Conservation (phyloP, 1,140 invertebrate genomes). For the Pararge aegeria region DNA sequence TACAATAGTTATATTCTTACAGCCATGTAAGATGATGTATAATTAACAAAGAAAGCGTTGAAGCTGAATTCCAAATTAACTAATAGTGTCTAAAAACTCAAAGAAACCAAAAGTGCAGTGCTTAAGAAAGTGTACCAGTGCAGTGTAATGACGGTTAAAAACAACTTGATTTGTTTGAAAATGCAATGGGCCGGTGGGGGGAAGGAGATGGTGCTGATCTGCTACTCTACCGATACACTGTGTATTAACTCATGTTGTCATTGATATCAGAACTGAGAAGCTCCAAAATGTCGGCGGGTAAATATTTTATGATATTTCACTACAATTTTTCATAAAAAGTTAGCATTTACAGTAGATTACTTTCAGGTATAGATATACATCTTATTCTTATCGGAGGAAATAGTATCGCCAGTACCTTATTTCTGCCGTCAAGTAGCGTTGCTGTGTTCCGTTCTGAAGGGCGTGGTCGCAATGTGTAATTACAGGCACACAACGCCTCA, state of each 20-base stretch:
- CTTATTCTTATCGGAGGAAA: too few relatives aligned
- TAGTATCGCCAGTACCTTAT: too few relatives aligned
- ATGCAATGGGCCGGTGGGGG: slow-evolving; percentile 65
- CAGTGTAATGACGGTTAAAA: slow-evolving; percentile 53
- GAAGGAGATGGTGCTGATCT: slow-evolving; percentile 30
- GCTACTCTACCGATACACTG: slow-evolving; percentile 35
- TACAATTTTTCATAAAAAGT: too few relatives aligned
- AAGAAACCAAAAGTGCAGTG: not conserved
- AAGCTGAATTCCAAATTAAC: not conserved
- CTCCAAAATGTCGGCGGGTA: slow-evolving; percentile 69
- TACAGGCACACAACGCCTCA: too few relatives aligned
- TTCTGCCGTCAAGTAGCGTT: too few relatives aligned
- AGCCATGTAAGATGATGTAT: too few relatives aligned
- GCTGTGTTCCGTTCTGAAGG: too few relatives aligned
- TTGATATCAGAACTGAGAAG: slow-evolving; percentile 31
- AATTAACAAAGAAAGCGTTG: not conserved
- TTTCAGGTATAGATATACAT: too few relatives aligned
- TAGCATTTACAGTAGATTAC: too few relatives aligned
- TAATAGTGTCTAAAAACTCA: not conserved
- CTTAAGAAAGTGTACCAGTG: slow-evolving; percentile 5
- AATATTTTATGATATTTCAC: slow-evolving; percentile 3
- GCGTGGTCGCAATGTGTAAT: too few relatives aligned
- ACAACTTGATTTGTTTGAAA: slow-evolving; percentile 50
- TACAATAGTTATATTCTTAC: too few relatives aligned
- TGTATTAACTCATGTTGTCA: slow-evolving; percentile 25